A percentile compares a stretch with the other conserved stretches of the same genome.
phyloP scores from a whole-genome alignment of 2,888 invertebrate genomes.

The Tipula confusa region DNA sequence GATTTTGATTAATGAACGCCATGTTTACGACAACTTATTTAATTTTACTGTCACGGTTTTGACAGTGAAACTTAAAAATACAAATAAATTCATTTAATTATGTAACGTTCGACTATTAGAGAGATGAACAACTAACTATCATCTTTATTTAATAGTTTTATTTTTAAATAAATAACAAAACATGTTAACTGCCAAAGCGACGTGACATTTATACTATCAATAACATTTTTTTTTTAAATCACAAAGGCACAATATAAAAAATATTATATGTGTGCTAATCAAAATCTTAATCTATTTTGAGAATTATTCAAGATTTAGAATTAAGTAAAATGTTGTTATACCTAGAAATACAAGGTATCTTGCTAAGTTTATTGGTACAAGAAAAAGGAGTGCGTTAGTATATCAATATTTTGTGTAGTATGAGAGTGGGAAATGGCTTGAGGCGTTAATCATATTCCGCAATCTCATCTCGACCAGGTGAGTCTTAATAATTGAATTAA shows the following conservation, averaged over 20 bases:
- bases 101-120: not conserved
- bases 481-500: not conserved
- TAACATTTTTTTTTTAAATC: too few species aligned
- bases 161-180: not conserved
- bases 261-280: not conserved
- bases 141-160: not conserved
- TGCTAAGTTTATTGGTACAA: too few species aligned
- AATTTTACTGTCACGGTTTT: slow-evolving; percentile 5
- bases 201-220: too few species aligned
- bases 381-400: not conserved
- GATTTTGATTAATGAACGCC: slow-evolving; percentile 3
- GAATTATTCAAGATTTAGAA: not conserved
- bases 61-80: not conserved
- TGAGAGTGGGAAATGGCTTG: not conserved
- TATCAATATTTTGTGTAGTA: too few species aligned
- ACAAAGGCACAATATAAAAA: not conserved
- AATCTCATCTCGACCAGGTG: not conserved
- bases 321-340: not conserved
- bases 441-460: not conserved
- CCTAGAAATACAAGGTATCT: not conserved
- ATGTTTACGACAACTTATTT: slow-evolving; percentile 5
- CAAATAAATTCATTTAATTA: not conserved
- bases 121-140: not conserved
- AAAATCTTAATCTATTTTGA: not conserved
- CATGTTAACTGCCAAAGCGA: not conserved